Evolutionary conservation across 2,113 vertebrate genomes (phyloP), one percentile per base, ranked within the genome.

Genomic region (Manacus vitellinus): DNA sequence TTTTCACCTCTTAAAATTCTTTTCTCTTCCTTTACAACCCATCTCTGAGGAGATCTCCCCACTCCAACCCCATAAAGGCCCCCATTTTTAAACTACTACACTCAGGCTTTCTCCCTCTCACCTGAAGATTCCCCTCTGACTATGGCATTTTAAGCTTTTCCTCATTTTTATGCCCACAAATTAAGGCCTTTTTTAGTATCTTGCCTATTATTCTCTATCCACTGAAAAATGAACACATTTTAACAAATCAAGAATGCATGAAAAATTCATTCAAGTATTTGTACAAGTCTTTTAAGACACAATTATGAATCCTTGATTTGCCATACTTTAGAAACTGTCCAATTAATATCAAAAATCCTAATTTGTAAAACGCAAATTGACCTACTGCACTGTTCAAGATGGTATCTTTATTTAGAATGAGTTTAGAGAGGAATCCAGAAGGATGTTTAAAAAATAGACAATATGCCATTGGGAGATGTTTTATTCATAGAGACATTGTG

Each of bases 261-360:
- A 95, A 97, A 96, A 86, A 93, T 95, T 96, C 92, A 95, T 97
- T 95, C 90, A 80, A 67, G 70, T 91, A 92, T 95, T 96, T 96
- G 90, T 90, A 92, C 59, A 93, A 94, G 90, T 86, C 85, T 96
- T 95, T 68, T 92, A 92, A 7, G 65, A 81, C 68, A 93, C 75
- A 94, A 61, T 96, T 88, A 92, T 75, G 73, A 96, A 84, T 90
- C 72, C 90, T 55, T 77, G 83, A 80, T 84, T 83, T 17, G 4
- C 76, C 65, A 68, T 92, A 91, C 92, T 94, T 96, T 91, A 94
- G 67, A 77, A 76, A 73, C 24, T 83, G 71, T 63, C 80, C 85
- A 93, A 88, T 96, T 93, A 91, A 91, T 47, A 88, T 65, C 43
- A 91, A 70, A 94, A 94, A 85, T 81, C n/a, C 71, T 85, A 76